Evolutionary conservation across 1,140 invertebrate species (phyloP), one percentile per base, ranked within the genome.

Genomic region (Hyles euphorbiae): DNA sequence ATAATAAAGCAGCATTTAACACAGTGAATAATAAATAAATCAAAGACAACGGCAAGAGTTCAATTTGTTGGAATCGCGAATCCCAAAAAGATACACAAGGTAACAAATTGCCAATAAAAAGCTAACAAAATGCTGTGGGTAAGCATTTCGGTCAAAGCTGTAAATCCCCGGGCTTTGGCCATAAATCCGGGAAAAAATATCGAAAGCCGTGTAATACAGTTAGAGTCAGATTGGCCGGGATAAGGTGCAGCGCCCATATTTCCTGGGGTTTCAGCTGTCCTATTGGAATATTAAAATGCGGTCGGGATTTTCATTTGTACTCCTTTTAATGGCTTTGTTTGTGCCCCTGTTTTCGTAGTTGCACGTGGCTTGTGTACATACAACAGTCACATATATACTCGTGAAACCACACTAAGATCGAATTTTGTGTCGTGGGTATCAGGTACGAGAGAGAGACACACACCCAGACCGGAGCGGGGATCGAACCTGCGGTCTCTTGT

Each of bases 31-130:
- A 59, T 63, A 46, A 58, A 54, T 58, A 64, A 68, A 60, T 62
- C 55, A 69, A 61, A 63, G 54, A 61, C 52, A 51, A 68, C 67
- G 64, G 76, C 73, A 77, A 79, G 68, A 70, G 72, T 65, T 68
- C 74, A 70, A 80, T 83, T 77, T 72, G 68, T 58, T 68, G 63
- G 61, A 71, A 80, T 72, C 68, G 72, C 69, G 66, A 65, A 73
- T 75, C 65, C 68, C 65, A 68, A 72, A 76, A 72, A 81, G 74
- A 83, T 77, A 83, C 72, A 81, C 70, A 74, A 77, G 76, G 77
- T 80, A 81, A 79, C 73, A 78, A 84, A 84, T 77, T 82, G 78
- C 69, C 81, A 78, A 82, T 84, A 84, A 84, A 84, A 84, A 81
- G 74, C 76, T 81, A 82, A 81, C 79, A 78, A 81, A 83, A 81